Conservation (phyloP, 2,797 vertebrate genomes). For the Coregonus sp. region DNA sequence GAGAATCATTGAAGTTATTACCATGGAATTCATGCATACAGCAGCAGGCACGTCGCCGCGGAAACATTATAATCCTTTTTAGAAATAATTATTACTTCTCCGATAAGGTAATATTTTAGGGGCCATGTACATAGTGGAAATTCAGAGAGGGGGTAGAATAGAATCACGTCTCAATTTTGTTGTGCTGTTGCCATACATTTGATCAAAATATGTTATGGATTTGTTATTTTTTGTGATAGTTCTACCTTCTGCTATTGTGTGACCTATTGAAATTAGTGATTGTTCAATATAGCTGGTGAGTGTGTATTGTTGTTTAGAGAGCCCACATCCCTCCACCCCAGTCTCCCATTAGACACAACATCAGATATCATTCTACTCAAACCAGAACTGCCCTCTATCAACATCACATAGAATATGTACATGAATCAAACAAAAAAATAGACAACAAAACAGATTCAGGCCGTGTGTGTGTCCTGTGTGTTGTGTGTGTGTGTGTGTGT, state of each 20-base stretch:
- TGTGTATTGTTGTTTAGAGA: slow-evolving; percentile 51
- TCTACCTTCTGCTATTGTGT: slow-evolving; percentile 66
- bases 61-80: slow-evolving; percentile 16
- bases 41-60: slow-evolving; percentile 4
- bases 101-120: slow-evolving; percentile 27
- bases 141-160: slow-evolving; percentile 13
- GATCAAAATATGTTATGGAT: slow-evolving; percentile 28
- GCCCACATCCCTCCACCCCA: slow-evolving; percentile 53
- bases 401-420: slow-evolving; percentile 43
- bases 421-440: slow-evolving; percentile 39
- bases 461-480: slow-evolving; percentile 24
- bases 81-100: slow-evolving; percentile 20
- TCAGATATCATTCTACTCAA: slow-evolving; percentile 53
- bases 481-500: neutral
- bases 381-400: slow-evolving; percentile 64
- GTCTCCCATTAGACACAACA: slow-evolving; percentile 60
- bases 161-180: slow-evolving; percentile 13
- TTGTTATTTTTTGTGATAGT: slow-evolving; percentile 46
- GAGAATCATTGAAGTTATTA: slow-evolving; percentile 28
- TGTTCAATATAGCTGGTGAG: slow-evolving; percentile 65
- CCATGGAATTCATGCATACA: slow-evolving; percentile 22
- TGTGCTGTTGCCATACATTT: slow-evolving; percentile 39
- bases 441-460: slow-evolving; percentile 56
- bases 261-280: slow-evolving; percentile 70
- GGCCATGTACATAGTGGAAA: slow-evolving; percentile 14